These are phyloP conservation scores for Ormyrus labotus DNA, from an alignment of 2,888 invertebrate species.

Conservation along the genomic window DNA sequence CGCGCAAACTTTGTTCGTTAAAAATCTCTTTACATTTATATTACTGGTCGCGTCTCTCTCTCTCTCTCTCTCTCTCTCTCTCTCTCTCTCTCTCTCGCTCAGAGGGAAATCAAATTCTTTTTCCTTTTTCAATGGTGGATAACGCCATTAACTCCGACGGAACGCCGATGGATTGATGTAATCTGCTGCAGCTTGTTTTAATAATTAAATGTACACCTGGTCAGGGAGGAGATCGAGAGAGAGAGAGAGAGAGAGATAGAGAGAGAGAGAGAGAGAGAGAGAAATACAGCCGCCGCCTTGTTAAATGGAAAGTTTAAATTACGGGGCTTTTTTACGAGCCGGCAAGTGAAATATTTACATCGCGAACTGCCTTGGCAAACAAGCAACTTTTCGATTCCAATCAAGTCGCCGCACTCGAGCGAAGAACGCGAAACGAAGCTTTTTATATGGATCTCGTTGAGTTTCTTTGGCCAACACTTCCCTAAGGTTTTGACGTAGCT, in stretches of 20 bases:
- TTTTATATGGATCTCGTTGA: constrained; percentile 7
- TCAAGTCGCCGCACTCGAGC: background rate
- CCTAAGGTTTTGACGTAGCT: background rate
- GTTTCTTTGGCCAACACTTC: background rate
- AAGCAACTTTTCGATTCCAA: constrained; percentile 28
- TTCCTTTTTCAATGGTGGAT: background rate
- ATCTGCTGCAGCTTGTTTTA: constrained; percentile 32
- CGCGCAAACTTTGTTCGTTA: too few species aligned
- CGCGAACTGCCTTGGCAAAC: constrained; percentile 14
- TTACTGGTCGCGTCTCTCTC: background rate
- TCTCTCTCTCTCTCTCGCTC: background rate
- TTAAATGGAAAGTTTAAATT: constrained; percentile 21
- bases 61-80: background rate
- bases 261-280: background rate
- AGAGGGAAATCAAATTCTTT: background rate
- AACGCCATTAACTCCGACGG: background rate
- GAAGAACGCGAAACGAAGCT: background rate
- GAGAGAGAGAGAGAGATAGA: background rate
- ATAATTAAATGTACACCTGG: constrained; percentile 42
- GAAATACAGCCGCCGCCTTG: background rate
- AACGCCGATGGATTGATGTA: background rate
- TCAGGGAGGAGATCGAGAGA: background rate
- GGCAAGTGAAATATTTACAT: constrained; percentile 21
- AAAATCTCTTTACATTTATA: too few species aligned
- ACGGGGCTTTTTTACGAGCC: constrained; percentile 7